A percentile compares a stretch with the other conserved stretches of the same genome.
phyloP scores from a whole-genome alignment of 2,113 vertebrate genomes.

The Stictonetta naevosa region DNA sequence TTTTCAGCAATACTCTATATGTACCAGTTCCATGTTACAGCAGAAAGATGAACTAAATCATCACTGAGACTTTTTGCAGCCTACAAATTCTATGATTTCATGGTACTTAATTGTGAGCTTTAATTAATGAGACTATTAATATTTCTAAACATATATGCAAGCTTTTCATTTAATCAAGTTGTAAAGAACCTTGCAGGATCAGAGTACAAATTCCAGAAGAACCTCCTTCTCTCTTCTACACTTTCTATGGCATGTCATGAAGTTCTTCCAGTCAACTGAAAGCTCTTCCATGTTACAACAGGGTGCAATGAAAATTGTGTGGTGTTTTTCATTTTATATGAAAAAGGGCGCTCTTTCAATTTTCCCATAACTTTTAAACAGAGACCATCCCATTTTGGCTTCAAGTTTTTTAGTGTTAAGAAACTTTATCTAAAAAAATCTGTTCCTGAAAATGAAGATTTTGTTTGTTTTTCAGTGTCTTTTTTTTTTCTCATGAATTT shows the following conservation, averaged over 20 bases:
- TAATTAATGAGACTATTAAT: not conserved
- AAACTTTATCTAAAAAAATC: not conserved
- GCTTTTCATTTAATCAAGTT: not conserved
- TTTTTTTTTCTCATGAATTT: not conserved
- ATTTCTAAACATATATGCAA: not conserved
- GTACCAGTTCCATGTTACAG: not conserved
- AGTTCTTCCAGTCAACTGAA: not conserved
- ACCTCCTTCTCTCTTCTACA: not conserved
- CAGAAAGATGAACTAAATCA: not conserved
- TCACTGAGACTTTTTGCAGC: not conserved
- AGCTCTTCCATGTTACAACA: not conserved
- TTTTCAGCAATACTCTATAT: not conserved
- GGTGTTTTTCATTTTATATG: not conserved
- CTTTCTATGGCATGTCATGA: not conserved
- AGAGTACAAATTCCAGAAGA: not conserved
- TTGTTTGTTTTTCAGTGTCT: not conserved
- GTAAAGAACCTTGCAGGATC: not conserved
- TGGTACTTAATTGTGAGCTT: not conserved
- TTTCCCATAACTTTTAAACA: not conserved
- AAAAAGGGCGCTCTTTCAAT: not conserved
- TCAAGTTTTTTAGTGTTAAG: not conserved
- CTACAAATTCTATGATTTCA: not conserved
- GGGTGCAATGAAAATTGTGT: not conserved
- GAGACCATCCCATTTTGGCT: not conserved
- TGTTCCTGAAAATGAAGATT: not conserved